Conservation (phyloP, 2,888 invertebrate genomes). For the Invenusta paracnida region DNA sequence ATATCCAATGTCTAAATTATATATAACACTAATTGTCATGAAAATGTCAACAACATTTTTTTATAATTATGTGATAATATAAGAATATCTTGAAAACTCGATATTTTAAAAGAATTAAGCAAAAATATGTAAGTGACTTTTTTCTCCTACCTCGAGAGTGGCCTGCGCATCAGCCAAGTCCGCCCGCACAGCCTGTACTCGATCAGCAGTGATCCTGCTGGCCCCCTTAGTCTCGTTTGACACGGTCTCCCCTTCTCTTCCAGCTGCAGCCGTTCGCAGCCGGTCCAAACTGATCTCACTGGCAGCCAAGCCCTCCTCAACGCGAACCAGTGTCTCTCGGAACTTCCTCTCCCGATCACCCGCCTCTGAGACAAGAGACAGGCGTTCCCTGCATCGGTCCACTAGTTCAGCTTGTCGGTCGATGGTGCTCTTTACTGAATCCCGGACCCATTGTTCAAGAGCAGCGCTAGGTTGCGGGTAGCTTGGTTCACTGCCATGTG, state of each 20-base stretch:
- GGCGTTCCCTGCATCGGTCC: slow-evolving; percentile 36
- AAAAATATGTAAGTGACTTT: too few species aligned
- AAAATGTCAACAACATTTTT: background rate
- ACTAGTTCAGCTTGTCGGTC: slow-evolving; percentile 19
- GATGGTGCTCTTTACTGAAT: background rate
- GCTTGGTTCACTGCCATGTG: background rate
- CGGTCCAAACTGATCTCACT: slow-evolving; percentile 14
- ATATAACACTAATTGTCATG: background rate
- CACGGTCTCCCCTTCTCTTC: background rate
- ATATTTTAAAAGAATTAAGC: too few species aligned
- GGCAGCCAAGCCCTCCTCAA: background rate
- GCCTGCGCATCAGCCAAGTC: slow-evolving; percentile 17
- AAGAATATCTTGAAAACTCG: too few species aligned
- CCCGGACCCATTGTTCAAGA: slow-evolving; percentile 25
- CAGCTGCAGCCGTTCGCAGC: slow-evolving; percentile 8
- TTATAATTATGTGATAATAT: background rate
- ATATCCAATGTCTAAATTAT: too few species aligned
- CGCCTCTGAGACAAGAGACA: background rate
- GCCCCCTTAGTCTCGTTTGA: background rate
- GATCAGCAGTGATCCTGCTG: slow-evolving; percentile 19
- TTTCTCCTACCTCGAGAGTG: background rate
- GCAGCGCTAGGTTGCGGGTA: slow-evolving; percentile 17
- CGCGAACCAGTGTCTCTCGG: background rate
- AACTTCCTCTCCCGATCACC: slow-evolving; percentile 24
- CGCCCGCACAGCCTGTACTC: slow-evolving; percentile 20